phyloP scores from a whole-genome alignment of 2,888 invertebrate genomes.

The Ferrisia virgata region DNA sequence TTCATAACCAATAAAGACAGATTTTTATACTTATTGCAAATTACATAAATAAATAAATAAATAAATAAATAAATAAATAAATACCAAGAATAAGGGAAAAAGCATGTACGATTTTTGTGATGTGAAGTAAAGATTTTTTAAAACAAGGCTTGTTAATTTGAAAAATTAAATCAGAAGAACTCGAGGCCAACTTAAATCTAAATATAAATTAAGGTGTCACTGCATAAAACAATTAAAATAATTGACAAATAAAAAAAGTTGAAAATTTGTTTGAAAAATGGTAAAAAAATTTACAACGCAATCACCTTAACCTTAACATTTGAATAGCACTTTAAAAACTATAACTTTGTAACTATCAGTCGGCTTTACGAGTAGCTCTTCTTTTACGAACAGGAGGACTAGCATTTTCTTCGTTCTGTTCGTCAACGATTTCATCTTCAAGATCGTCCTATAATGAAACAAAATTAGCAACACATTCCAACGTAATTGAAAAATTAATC shows the following conservation, averaged over 20 bases:
- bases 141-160: background rate
- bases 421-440: conserved; percentile 51
- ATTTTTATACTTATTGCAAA: background rate
- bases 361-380: conserved; percentile 71
- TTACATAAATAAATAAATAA: background rate
- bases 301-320: background rate
- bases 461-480: background rate
- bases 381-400: conserved; percentile 60
- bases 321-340: background rate
- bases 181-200: background rate
- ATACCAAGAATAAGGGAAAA: background rate
- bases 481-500: background rate
- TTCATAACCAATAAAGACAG: background rate
- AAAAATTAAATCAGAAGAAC: background rate
- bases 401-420: conserved; percentile 49
- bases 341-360: conserved; percentile 54
- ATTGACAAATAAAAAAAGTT: conserved; percentile 9
- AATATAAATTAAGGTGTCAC: background rate
- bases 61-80: background rate
- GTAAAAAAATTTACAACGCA: conserved; percentile 28
- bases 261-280: conserved; percentile 1
- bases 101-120: background rate
- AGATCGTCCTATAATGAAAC: conserved; percentile 49
- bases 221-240: conserved; percentile 3
- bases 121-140: background rate